Conservation (phyloP, 2,888 invertebrate genomes). For the Melitaea athalia region DNA sequence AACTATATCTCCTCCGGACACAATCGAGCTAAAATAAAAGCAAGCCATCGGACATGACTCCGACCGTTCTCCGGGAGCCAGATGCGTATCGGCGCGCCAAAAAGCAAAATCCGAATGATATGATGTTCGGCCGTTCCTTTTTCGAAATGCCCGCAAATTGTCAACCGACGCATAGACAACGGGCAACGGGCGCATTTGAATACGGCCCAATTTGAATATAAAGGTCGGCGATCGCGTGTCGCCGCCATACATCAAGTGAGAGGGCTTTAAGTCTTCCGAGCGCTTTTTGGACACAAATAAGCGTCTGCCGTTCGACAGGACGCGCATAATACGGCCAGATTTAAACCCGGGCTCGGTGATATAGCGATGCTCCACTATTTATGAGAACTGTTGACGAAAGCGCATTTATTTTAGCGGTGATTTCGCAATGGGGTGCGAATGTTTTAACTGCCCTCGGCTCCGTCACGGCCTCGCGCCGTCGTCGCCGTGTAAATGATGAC, state of each 20-base stretch:
- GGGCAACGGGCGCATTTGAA: constrained; percentile 74
- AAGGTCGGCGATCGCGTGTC: constrained; percentile 77
- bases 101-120: constrained; percentile 71
- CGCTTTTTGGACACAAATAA: constrained; percentile 81
- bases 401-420: constrained; percentile 53
- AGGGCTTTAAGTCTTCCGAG: constrained; percentile 78
- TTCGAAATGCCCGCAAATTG: constrained; percentile 77
- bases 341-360: constrained; percentile 41
- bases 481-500: constrained; percentile 61
- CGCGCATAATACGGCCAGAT: constrained; percentile 65
- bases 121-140: constrained; percentile 77
- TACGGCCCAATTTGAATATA: constrained; percentile 79
- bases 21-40: constrained; percentile 73
- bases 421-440: constrained; percentile 59
- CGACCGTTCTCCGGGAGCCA: constrained; percentile 65
- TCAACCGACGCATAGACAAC: constrained; percentile 77
- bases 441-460: constrained; percentile 51
- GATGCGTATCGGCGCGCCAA: constrained; percentile 76
- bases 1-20: constrained; percentile 69
- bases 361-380: constrained; percentile 39
- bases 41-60: constrained; percentile 50
- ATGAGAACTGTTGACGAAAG: constrained; percentile 52
- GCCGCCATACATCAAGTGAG: constrained; percentile 75
- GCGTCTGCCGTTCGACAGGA: constrained; percentile 72
- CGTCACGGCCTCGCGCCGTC: constrained; percentile 46